Conservation (phyloP, 1,140 invertebrate genomes). For the Bombus confusus region DNA sequence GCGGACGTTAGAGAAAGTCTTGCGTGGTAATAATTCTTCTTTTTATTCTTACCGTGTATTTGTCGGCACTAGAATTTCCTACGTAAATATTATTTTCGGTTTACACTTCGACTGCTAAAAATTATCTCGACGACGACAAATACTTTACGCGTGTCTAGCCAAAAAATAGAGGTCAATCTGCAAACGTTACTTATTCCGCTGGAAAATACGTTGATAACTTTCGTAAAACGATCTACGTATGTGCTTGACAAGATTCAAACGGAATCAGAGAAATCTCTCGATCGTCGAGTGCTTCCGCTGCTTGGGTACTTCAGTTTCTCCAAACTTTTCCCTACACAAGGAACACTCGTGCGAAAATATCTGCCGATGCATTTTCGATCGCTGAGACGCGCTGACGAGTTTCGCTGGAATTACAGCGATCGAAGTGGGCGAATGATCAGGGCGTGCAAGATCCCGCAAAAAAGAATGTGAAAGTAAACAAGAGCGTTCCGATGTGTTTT, state of each 20-base stretch:
- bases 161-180: neutral
- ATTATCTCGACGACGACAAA: neutral
- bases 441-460: neutral
- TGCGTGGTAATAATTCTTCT: neutral
- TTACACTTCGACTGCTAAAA: neutral
- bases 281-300: neutral
- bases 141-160: no score
- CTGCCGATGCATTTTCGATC: neutral
- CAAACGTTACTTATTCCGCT: neutral
- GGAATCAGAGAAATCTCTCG: neutral
- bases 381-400: neutral
- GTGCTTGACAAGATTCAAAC: neutral
- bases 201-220: neutral
- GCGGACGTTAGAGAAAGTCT: neutral
- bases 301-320: neutral
- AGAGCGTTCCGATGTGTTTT: conserved; percentile 1
- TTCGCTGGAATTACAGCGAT: neutral
- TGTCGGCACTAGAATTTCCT: no score
- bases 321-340: no score
- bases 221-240: neutral
- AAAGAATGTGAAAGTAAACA: conserved; percentile 49
- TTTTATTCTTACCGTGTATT: neutral
- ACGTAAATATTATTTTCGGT: no score
- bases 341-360: no score
- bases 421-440: neutral